phyloP scores from a whole-genome alignment of 2,113 vertebrate genomes.

The Oncorhynchus nerka region DNA sequence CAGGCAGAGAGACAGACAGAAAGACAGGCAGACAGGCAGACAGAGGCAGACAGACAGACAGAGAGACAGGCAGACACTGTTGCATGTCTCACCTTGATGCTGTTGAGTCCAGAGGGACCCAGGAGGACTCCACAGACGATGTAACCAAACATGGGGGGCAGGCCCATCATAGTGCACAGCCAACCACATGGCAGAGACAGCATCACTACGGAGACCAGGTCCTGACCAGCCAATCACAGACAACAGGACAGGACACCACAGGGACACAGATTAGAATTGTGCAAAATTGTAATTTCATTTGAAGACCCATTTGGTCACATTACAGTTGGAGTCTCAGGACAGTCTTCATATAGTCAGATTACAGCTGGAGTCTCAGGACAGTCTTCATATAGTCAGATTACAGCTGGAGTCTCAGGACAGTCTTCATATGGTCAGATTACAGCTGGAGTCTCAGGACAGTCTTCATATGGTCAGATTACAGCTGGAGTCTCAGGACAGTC shows the following conservation, averaged over 20 bases:
- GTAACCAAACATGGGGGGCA: slow-evolving; percentile 97
- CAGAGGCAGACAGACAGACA: not conserved
- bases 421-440: too few relatives aligned
- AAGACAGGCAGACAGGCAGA: not conserved
- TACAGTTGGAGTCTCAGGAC: too few relatives aligned
- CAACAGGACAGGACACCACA: not conserved
- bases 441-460: too few relatives aligned
- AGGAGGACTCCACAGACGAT: slow-evolving; percentile 92
- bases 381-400: too few relatives aligned
- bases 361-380: too few relatives aligned
- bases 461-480: too few relatives aligned
- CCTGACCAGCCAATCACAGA: slow-evolving; percentile 67
- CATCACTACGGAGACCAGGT: slow-evolving; percentile 91
- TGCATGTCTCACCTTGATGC: slow-evolving; percentile 83
- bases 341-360: too few relatives aligned
- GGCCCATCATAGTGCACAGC: slow-evolving; percentile 84
- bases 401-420: too few relatives aligned
- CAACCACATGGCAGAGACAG: slow-evolving; percentile 94
- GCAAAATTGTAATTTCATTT: too few relatives aligned
- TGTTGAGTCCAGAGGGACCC: slow-evolving; percentile 93
- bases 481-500: too few relatives aligned
- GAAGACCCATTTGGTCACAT: too few relatives aligned
- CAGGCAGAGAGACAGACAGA: not conserved
- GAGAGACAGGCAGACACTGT: not conserved
- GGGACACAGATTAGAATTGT: not conserved